These are phyloP conservation scores for Sesamia inferens DNA, from an alignment of 2,888 invertebrate species.

Conservation along the genomic window DNA sequence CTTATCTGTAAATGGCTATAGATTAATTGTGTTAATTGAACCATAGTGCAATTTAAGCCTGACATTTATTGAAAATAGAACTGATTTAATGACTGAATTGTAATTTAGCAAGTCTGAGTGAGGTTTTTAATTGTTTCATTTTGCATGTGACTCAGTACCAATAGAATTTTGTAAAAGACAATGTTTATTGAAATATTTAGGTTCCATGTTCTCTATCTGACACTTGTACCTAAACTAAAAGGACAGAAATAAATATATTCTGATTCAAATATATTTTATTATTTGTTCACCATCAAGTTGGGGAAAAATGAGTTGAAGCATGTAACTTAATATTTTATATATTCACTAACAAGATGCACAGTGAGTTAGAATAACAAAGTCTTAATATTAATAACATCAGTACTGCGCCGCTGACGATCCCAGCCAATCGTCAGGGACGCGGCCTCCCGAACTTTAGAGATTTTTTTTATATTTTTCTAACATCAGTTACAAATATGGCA, in stretches of 20 bases:
- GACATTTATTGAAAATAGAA: background rate
- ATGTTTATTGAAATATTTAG: constrained; percentile 50
- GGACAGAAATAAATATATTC: constrained; percentile 68
- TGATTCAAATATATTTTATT: constrained; percentile 65
- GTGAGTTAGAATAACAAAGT: constrained; percentile 65
- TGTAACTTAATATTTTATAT: constrained; percentile 66
- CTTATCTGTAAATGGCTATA: background rate
- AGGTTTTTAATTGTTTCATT: background rate
- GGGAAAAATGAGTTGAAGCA: constrained; percentile 58
- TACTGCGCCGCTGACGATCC: constrained; percentile 63
- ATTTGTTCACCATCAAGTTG: constrained; percentile 72
- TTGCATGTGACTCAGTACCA: constrained; percentile 1
- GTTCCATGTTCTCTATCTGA: constrained; percentile 14
- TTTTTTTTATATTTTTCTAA: constrained; percentile 58
- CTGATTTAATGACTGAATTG: constrained; percentile 14
- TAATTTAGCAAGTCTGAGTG: background rate
- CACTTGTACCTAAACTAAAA: constrained; percentile 33
- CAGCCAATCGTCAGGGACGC: constrained; percentile 64
- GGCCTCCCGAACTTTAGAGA: constrained; percentile 66
- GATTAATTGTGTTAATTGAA: constrained; percentile 10
- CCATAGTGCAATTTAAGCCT: constrained; percentile 2
- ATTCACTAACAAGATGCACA: constrained; percentile 69
- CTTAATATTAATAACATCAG: constrained; percentile 59
- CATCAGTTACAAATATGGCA: constrained; percentile 72
- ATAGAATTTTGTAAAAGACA: constrained; percentile 54